These are phyloP conservation scores for Himantopus leucocephalus DNA, from an alignment of 2,113 vertebrate genomes.

Conservation along the genomic window DNA sequence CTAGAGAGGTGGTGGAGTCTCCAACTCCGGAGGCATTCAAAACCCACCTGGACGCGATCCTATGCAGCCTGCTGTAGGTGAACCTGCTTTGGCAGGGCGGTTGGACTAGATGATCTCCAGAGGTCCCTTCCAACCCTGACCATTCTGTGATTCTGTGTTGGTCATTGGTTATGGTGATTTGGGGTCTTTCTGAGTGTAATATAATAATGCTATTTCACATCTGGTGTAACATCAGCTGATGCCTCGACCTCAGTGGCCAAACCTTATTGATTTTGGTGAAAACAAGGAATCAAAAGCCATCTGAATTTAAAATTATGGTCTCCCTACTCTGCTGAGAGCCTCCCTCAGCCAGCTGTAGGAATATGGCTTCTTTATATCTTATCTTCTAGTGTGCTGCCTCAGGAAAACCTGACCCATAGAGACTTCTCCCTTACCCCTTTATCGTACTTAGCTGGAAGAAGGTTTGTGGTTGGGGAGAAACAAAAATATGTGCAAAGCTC, in stretches of 20 bases:
- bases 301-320: neutral
- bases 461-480: neutral
- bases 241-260: neutral
- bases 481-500: neutral
- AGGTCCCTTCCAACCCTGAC: too few relatives aligned
- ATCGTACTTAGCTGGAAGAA: neutral
- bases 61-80: too few relatives aligned
- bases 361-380: neutral
- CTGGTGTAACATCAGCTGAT: neutral
- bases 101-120: too few relatives aligned
- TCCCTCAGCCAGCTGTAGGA: neutral
- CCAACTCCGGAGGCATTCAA: too few relatives aligned
- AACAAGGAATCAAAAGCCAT: neutral
- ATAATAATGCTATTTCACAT: neutral
- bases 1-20: too few relatives aligned
- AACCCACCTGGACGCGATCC: too few relatives aligned
- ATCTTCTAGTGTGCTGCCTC: neutral
- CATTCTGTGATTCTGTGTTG: neutral
- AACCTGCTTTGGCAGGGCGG: too few relatives aligned
- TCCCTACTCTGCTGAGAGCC: neutral
- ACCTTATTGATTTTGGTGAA: neutral
- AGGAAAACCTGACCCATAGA: neutral
- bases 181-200: neutral
- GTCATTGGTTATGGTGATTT: neutral
- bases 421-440: neutral